A percentile compares a stretch with the other conserved stretches of the same genome.
Conservation (phyloP, 2,113 vertebrate species). For the Tautogolabrus adspersus region DNA sequence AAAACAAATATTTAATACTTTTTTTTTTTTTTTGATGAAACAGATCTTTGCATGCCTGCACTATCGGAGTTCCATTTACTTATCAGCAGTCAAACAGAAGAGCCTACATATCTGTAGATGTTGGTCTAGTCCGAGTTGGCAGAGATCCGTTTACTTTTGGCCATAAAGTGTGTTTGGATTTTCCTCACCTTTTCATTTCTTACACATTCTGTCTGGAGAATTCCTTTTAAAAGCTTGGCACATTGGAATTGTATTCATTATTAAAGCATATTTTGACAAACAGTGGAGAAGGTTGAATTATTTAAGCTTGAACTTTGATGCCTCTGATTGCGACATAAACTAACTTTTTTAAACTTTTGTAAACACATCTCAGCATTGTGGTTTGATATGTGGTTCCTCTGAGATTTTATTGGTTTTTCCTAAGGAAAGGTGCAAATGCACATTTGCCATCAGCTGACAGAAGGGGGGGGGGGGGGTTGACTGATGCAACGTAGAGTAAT, state of each 20-base stretch:
- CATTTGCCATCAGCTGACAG: constrained; percentile 38
- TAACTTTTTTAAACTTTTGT: not conserved
- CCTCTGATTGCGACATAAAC: constrained; percentile 11
- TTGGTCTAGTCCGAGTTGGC: no score
- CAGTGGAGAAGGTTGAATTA: not conserved
- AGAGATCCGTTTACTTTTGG: not conserved
- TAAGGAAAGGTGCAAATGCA: constrained; percentile 37
- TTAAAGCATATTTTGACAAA: not conserved
- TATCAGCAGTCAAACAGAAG: no score
- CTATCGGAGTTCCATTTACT: no score
- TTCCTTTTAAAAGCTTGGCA: not conserved
- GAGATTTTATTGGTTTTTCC: constrained; percentile 48
- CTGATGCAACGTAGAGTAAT: constrained; percentile 80
- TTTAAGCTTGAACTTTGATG: constrained; percentile 7
- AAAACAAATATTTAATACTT: no score
- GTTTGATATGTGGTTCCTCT: constrained; percentile 15
- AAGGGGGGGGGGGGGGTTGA: constrained; percentile 17
- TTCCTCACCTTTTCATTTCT: not conserved
- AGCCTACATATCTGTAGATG: no score
- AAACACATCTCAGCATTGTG: constrained; percentile 3
- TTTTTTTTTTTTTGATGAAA: no score
- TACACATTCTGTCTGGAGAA: not conserved
- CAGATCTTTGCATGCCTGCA: no score
- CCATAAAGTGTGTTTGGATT: not conserved
- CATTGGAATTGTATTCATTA: not conserved